Base-by-base conservation (phyloP, 2,113 vertebrate species). In the Platycercus adscitus region DNA sequence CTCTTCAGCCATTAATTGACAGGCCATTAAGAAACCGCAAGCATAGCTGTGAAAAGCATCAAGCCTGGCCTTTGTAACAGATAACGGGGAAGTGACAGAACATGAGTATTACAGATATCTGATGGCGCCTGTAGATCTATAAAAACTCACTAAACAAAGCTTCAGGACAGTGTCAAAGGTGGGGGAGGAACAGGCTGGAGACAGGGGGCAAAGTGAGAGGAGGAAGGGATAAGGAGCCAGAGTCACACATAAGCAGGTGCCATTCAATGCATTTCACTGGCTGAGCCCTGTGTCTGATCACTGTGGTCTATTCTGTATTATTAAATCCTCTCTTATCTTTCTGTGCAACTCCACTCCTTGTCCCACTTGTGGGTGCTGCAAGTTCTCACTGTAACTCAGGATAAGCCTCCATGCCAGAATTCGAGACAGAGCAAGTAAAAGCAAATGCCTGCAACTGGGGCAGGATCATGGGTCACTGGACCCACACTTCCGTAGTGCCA, bases 401-500 rank as follows among this genome's bases (percentile, higher is more conserved):
- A 81, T 21, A 75, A 75, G 31, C 8, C 43, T 25, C 9, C 17
- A 28, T 4, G 18, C 28, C 56, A 88, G 37, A 91, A 17, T 43
- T 16, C 75, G 28, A 95, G 50, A 61, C 18, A 53, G 8, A 58
- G 23, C 2, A 4, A 68, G 12, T 17, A 72, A 76, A 88, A 60
- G 25, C 9, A 76, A 35, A 69, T 1, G 2, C 25, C 43, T 76
- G 24, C 64, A 85, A 43, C 21, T n/a, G 5, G 2, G 61, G 21
- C 0, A 1, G 12, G 17, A 80, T n/a, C 31, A 49, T 0, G 0
- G 16, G 17, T 63, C 21, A 24, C 0, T 23, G 8, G 18, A 65
- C 11, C 6, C 41, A 56, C 1, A 5, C 0, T 1, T 6, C 37
- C 24, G 43, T 8, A 44, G 25, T 44, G 31, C 28, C 31, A 70